Base-by-base conservation (phyloP, 2,113 vertebrate genomes). In the Nycticorax nycticorax region DNA sequence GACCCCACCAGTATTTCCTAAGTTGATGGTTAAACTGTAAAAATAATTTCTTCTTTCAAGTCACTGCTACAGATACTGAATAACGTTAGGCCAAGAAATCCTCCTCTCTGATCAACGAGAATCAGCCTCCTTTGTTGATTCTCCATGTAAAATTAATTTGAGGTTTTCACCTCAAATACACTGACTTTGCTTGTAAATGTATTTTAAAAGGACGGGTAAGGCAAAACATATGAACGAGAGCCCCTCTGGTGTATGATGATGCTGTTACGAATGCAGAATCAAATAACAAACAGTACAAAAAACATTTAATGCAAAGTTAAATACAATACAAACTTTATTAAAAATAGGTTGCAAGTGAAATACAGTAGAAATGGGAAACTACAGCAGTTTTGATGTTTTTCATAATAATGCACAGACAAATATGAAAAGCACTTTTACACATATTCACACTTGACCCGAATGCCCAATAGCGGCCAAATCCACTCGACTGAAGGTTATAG, bases 281-380 rank as follows among this genome's bases (percentile, higher is more conserved):
- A 78, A 71, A 27, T 53, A 87, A 93, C 14, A 79, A 85, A 81
- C 67, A 92, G 56, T 37, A 95, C 79, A 96, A 69, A 96, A 85
- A 93, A 59, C 95, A 94, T 91, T 95, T 91, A 95, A 94, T 98
- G 97, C 96, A 98, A 98, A 98, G 96, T 98, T 97, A 98, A 98
- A 98, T 98, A 98, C 98, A 98, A 98, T 98, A 98, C 97, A 98
- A 98, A 98, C 97, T 98, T 98, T 98, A 98, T 98, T 98, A 98
- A 98, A 98, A 98, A 98, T 98, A 98, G 98, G 97, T 95, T 98
- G 98, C 98, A 97, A 97, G 97, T 96, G 97, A 98, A 98, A 98
- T 98, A 98, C 98, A 98, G 98, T 98, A 98, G 98, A 98, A 98
- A 98, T 97, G 97, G 96, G 90, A 97, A 98, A 97, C 97, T 97